A percentile compares a stretch with the other conserved stretches of the same genome.
Evolutionary conservation across 2,888 invertebrate genomes (phyloP).

Genomic region (Ochropleura plecta): DNA sequence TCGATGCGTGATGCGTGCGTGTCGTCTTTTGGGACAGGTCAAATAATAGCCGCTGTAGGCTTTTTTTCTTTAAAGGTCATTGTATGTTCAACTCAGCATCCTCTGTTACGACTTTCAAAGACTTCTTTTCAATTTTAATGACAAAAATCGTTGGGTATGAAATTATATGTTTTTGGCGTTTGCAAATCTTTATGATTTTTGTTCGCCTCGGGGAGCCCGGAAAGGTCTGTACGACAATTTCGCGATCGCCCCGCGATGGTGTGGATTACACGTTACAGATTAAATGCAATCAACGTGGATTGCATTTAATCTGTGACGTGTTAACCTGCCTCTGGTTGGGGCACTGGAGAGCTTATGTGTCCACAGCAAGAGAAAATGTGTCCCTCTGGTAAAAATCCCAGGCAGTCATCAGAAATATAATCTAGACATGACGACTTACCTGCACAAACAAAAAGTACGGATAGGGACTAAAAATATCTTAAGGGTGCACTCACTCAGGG

Average conservation of each 20-base stretch:
- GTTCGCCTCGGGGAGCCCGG: background rate
- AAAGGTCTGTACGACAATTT: too few species aligned
- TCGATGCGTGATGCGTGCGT: conserved; percentile 15
- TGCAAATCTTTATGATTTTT: background rate
- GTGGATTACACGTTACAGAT: too few species aligned
- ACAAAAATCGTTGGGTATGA: too few species aligned
- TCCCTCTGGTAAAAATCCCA: too few species aligned
- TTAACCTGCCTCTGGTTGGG: background rate
- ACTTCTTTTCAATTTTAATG: background rate
- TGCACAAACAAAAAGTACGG: background rate
- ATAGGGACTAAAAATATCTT: background rate
- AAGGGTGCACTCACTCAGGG: too few species aligned
- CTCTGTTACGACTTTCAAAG: background rate
- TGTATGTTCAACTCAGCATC: background rate
- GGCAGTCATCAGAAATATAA: background rate
- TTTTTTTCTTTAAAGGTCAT: conserved; percentile 1
- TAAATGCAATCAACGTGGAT: too few species aligned
- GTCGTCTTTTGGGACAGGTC: background rate
- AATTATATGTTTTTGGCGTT: background rate
- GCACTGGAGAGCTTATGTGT: background rate
- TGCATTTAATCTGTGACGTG: too few species aligned
- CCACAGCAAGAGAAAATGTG: background rate
- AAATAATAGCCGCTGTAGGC: conserved; percentile 3
- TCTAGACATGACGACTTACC: background rate
- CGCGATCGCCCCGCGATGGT: background rate